Conservation (phyloP, 2,888 invertebrate genomes). For the Euspilapteryx auroguttella region DNA sequence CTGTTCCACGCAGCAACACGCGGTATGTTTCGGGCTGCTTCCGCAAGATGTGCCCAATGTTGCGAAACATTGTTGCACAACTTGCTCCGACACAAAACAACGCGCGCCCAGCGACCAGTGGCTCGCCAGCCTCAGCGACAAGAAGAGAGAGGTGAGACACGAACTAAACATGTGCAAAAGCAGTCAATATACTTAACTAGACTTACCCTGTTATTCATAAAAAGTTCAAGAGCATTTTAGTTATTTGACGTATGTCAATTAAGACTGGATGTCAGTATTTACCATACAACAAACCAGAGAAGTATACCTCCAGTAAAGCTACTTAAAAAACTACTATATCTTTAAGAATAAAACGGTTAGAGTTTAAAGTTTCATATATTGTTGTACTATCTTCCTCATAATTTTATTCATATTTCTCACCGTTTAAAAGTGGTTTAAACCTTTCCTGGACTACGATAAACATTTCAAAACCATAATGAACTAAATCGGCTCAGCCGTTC, state of each 20-base stretch:
- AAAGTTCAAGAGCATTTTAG: too few relatives aligned
- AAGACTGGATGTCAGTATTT: too few relatives aligned
- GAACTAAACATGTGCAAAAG: too few relatives aligned
- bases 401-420: background rate
- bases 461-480: background rate
- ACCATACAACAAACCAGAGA: too few relatives aligned
- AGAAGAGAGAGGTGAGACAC: constrained; percentile 18
- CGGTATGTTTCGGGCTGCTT: constrained; percentile 24
- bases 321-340: background rate
- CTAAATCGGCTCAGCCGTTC: background rate
- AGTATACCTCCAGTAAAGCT: too few relatives aligned
- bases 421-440: too few relatives aligned
- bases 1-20: constrained; percentile 29
- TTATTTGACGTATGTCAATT: too few relatives aligned
- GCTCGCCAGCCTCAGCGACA: constrained; percentile 11
- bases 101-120: constrained; percentile 16
- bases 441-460: background rate
- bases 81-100: constrained; percentile 15
- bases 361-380: background rate
- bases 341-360: too few relatives aligned
- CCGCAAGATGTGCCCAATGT: constrained; percentile 4
- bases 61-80: constrained; percentile 18
- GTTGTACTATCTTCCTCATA: background rate
- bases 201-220: background rate
- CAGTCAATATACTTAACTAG: background rate